Evolutionary conservation across 2,888 invertebrate genomes (phyloP).

Genomic region (Pollenia amentaria): DNA sequence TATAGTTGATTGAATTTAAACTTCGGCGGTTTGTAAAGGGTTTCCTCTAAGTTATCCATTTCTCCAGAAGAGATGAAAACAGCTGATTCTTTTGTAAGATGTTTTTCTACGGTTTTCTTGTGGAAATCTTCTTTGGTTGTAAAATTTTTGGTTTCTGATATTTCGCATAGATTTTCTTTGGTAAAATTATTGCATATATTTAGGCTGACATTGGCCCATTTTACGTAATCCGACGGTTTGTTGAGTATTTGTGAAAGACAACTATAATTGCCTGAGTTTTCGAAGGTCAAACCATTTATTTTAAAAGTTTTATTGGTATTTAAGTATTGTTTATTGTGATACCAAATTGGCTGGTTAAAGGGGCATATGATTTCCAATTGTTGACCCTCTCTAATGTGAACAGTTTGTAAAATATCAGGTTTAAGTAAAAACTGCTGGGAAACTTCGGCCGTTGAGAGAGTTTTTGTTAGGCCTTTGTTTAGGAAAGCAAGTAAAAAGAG

Average conservation of each 20-base stretch:
- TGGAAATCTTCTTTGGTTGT: conserved; percentile 2
- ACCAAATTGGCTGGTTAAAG: conserved; percentile 76
- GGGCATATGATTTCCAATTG: conserved; percentile 74
- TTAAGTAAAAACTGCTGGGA: conserved; percentile 22
- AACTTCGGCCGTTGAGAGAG: background rate
- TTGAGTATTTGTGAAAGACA: conserved; percentile 76
- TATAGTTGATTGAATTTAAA: conserved; percentile 61
- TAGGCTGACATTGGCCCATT: conserved; percentile 81
- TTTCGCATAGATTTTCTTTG: conserved; percentile 17
- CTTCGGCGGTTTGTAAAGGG: conserved; percentile 23
- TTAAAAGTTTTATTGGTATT: conserved; percentile 68
- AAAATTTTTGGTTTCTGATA: background rate
- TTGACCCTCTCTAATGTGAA: conserved; percentile 38
- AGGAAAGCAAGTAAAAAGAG: conserved; percentile 19
- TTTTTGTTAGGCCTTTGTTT: background rate
- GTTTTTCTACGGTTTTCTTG: background rate
- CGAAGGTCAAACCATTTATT: conserved; percentile 72
- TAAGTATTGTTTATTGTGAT: conserved; percentile 72
- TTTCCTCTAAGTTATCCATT: conserved; percentile 25
- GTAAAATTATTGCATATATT: conserved; percentile 73
- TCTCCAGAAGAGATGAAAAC: background rate
- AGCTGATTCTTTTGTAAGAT: background rate
- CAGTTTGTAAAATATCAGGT: background rate
- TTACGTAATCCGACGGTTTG: conserved; percentile 79
- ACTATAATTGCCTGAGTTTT: conserved; percentile 80